Percentiles rank a stretch among this genome's conserved stretches.
Evolutionary conservation across 2,888 invertebrate genomes (phyloP).

Genomic region (Mesorhabditis spiculigera): DNA sequence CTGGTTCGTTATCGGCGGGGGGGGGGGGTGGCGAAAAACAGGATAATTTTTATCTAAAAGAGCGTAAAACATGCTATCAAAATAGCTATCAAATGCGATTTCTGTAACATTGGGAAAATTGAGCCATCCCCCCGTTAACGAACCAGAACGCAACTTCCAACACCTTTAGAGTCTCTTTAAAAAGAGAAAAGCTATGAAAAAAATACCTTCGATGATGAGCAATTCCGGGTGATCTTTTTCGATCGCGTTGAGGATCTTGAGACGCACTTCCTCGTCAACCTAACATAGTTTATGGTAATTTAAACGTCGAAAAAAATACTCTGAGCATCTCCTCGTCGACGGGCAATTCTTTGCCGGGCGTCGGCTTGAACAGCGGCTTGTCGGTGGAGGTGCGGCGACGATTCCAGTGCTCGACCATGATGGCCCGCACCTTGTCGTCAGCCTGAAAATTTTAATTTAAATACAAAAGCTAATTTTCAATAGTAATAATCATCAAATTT

Average conservation of each 20-base stretch:
- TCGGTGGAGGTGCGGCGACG: not conserved
- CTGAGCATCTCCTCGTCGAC: constrained; percentile 1
- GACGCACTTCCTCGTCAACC: constrained; percentile 23
- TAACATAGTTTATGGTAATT: not conserved
- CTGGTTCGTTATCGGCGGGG: no score
- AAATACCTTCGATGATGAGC: constrained; percentile 31
- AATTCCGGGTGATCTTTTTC: constrained; percentile 40
- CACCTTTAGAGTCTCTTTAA: not conserved
- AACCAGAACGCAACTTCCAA: not conserved
- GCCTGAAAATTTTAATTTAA: constrained; percentile 23
- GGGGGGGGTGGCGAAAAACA: no score
- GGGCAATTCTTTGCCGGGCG: constrained; percentile 5
- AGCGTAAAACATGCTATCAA: not conserved
- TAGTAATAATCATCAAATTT: not conserved
- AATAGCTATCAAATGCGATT: not conserved
- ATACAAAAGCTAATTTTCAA: not conserved
- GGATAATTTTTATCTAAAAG: not conserved
- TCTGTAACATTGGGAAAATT: constrained; percentile 7
- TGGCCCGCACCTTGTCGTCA: constrained; percentile 35
- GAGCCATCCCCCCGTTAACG: not conserved
- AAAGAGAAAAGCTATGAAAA: not conserved
- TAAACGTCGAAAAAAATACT: no score
- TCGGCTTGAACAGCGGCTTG: not conserved
- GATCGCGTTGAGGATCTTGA: constrained; percentile 39
- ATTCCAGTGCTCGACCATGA: constrained; percentile 10